These are phyloP conservation scores for Oreortyx pictus DNA, from an alignment of 2,797 vertebrate species.

Conservation along the genomic window DNA sequence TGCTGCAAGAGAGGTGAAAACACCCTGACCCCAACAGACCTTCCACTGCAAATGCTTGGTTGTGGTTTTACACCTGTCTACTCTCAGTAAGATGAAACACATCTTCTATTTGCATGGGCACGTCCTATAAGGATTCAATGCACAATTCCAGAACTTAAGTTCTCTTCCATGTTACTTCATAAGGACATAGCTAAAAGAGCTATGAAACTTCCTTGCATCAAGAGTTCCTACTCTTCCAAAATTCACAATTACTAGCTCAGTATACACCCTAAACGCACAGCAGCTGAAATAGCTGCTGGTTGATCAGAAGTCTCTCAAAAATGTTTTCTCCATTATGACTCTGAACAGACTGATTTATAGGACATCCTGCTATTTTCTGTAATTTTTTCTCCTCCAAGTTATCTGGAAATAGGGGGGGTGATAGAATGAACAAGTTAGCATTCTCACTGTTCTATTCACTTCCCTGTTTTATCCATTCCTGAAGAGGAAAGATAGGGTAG, in stretches of 20 bases:
- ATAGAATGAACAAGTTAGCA: background rate
- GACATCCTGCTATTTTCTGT: background rate
- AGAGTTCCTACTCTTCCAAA: background rate
- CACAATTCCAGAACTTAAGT: background rate
- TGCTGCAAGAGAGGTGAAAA: background rate
- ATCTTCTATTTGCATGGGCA: background rate
- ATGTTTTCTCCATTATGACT: rapidly evolving
- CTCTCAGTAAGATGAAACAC: background rate
- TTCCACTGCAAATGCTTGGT: background rate
- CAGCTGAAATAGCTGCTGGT: background rate
- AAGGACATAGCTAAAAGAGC: background rate
- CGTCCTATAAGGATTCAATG: background rate
- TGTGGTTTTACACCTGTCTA: background rate
- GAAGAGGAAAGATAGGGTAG: background rate
- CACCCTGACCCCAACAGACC: background rate
- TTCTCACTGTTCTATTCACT: background rate
- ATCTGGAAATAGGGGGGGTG: rapidly evolving
- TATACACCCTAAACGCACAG: background rate
- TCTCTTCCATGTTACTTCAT: background rate
- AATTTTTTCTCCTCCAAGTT: background rate
- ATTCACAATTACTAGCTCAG: background rate
- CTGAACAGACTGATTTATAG: background rate
- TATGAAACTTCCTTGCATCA: background rate
- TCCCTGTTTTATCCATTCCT: background rate
- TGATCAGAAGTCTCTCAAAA: background rate